phyloP scores from a whole-genome alignment of 2,888 invertebrate genomes.

The Archips xylosteana region DNA sequence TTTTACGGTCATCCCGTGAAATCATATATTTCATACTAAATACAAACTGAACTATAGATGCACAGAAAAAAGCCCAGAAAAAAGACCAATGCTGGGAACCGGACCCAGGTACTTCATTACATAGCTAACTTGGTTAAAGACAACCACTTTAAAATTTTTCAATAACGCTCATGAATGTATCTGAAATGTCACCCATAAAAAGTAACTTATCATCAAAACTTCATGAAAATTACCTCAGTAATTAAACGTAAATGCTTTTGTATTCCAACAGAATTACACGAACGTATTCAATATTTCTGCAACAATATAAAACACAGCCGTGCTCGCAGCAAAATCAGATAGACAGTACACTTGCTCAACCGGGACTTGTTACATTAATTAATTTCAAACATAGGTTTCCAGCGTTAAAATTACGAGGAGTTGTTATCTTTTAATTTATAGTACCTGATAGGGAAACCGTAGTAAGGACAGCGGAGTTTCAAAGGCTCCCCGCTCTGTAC shows the following conservation, averaged over 20 bases:
- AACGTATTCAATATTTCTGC: not conserved
- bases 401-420: conserved; percentile 5
- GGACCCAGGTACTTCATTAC: no score
- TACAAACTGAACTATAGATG: no score
- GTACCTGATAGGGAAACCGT: conserved; percentile 92
- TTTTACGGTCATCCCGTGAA: no score
- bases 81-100: no score
- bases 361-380: conserved; percentile 4
- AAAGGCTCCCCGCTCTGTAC: conserved; percentile 92
- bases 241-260: not conserved
- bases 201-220: not conserved
- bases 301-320: not conserved
- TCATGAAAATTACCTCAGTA: not conserved
- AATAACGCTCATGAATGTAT: no score
- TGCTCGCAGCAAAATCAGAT: not conserved
- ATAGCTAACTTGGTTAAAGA: no score
- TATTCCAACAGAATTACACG: not conserved
- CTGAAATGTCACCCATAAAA: no score
- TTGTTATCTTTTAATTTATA: conserved; percentile 34
- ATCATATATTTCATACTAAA: no score
- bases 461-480: conserved; percentile 92
- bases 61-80: no score
- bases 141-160: no score
- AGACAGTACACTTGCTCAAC: not conserved
- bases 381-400: conserved; percentile 11